Base-by-base conservation (phyloP, 2,888 invertebrate species). In the Euzetes globulus region DNA sequence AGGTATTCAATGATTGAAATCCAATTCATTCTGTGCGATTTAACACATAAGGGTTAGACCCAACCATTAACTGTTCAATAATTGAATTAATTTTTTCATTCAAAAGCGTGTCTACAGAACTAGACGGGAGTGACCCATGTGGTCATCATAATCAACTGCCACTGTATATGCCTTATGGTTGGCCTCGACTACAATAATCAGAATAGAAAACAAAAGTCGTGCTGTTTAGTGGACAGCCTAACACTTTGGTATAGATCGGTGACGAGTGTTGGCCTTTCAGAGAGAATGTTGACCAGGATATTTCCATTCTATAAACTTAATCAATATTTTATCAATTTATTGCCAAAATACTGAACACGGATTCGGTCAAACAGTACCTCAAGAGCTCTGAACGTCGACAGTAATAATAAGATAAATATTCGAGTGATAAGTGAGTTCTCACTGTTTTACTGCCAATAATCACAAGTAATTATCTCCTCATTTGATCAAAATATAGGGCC, bases 1-100 rank as follows among this genome's bases (percentile, higher is more conserved):
- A 50, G 72, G n/a, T 52, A 58, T 52, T 72, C 58, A 58, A n/a
- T 55, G 17, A 72, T 72, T 29, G 72, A 72, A 22, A 19, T 72
- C n/a, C 72, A 52, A 15, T 72, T 55, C 58, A 72, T 72, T 58
- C 52, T 19, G 15, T 55, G 58, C 29, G 33, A 29, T 22, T n/a
- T 52, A 9, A 13, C 17, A 1, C 7, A 33, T 2, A 41, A 17
- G 3, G 72, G 72, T 72, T 13, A 17, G 68, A 22, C 3, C n/a
- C 9, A 27, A 63, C 27, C 19, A 2, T n/a, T 33, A 29, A 11
- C 5, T 3, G 17, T n/a, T n/a, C 15, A 17, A 15, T 19, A 27
- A 27, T 63, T 33, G 6, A 15, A 25, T 25, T 33, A 11, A 41
- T 45, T 11, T 19, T 25, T 70, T 25, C 41, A n/a, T 17, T n/a